Evolutionary conservation across 2,797 vertebrate species (phyloP), one percentile per base, ranked within the genome.

Genomic region (Hyperoplus immaculatus): DNA sequence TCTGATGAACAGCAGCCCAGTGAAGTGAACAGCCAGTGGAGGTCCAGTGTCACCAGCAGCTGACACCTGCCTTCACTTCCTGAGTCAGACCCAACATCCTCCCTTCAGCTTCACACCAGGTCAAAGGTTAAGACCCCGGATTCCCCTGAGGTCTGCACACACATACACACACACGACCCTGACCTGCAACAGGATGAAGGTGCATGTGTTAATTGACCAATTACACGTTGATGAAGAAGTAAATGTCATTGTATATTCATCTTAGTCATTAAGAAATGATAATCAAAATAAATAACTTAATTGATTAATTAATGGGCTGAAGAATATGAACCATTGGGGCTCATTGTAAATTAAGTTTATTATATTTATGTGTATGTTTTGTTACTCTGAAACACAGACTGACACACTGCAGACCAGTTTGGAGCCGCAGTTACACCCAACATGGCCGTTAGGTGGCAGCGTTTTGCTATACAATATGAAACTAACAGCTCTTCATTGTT

Each of bases 61-160:
- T 88, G 89, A 87, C 90, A 92, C 88, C 89, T 91, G 88, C 85
- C 73, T 72, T 59, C 74, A 75, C 80, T 89, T 90, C 85, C 87
- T 90, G 82, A 84, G 70, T 53, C 64, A 36, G 55, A 13, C 74
- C 64, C 62, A 14, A 83, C 83, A 75, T 81, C 82, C 84, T 88
- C 89, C 76, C 68, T 57, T 21, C 50, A 4, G 58, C 81, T 83
- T 86, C 56, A 65, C 75, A 29, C 55, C 83, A 81, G 90, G 88
- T 89, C 90, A 87, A 63, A 88, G 81, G 88, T 93, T 81, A 87
- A 62, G 87, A 89, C 29, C 69, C 57, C 43, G 47, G 46, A 77
- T 11, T 72, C 87, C 72, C 85, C 43, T 0, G 85, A 85, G 85
- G 82, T 29, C 72, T 38, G 5, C 29, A 7, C 43, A 55, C 62